phyloP scores from a whole-genome alignment of 2,797 vertebrate species.

The Astyanax mexicanus region DNA sequence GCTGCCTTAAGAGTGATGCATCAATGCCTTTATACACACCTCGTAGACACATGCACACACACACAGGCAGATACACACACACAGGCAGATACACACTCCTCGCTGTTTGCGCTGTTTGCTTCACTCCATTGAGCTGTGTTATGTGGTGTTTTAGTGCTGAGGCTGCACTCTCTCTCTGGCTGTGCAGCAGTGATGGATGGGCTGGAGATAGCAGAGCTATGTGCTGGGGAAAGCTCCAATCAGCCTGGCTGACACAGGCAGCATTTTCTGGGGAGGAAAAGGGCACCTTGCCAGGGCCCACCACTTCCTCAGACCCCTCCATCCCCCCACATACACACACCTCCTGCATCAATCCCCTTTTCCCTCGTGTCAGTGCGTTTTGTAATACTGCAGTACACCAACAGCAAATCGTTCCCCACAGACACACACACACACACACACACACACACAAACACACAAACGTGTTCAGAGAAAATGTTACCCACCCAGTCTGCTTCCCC shows the following conservation, averaged over 20 bases:
- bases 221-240: slow-evolving; percentile 40
- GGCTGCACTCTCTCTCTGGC: slow-evolving; percentile 43
- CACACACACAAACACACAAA: background rate
- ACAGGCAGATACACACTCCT: background rate
- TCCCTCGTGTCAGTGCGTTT: slow-evolving; percentile 38
- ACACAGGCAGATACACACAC: background rate
- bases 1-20: background rate
- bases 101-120: background rate
- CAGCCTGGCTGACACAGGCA: slow-evolving; percentile 38
- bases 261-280: slow-evolving; percentile 35
- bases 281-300: slow-evolving; percentile 48
- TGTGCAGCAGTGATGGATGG: slow-evolving; percentile 45
- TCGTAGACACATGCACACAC: background rate
- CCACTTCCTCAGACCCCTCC: background rate
- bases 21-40: background rate
- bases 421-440: background rate
- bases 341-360: slow-evolving; percentile 40
- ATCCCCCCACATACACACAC: slow-evolving; percentile 23
- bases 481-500: too few relatives aligned
- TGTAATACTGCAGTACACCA: slow-evolving; percentile 34
- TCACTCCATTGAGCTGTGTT: slow-evolving; percentile 20
- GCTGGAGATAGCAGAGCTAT: slow-evolving; percentile 32
- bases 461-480: background rate
- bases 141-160: slow-evolving; percentile 40
- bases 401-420: slow-evolving; percentile 22